These are phyloP conservation scores for Strongylocentrotus purpuratus DNA, from an alignment of 35 echinoderm and acorn worm species.

Conservation along the genomic window DNA sequence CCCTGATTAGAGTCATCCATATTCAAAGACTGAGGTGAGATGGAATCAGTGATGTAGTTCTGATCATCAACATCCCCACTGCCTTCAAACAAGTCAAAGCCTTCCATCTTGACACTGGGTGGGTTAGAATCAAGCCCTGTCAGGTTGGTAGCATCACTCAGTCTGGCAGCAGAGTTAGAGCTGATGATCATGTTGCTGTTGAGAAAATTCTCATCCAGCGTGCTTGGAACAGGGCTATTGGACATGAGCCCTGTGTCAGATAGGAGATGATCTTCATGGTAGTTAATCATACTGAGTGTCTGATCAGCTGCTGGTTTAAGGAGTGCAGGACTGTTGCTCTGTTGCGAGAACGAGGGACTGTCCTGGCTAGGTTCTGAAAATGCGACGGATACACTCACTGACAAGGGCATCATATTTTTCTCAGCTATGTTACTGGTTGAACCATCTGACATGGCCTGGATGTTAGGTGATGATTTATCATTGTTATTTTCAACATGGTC, in stretches of 20 bases:
- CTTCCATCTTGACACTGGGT: slow-evolving; percentile 87
- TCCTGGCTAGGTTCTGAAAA: slow-evolving; percentile 76
- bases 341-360: slow-evolving; percentile 69
- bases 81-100: slow-evolving; percentile 79
- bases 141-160: slow-evolving; percentile 69
- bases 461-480: slow-evolving; percentile 68
- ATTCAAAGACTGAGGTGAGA: slow-evolving; percentile 72
- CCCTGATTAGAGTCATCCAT: slow-evolving; percentile 48
- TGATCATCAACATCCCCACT: slow-evolving; percentile 84
- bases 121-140: slow-evolving; percentile 76
- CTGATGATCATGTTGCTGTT: slow-evolving; percentile 66
- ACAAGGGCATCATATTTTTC: slow-evolving; percentile 73
- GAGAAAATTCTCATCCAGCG: slow-evolving; percentile 82
- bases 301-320: slow-evolving; percentile 70
- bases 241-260: slow-evolving; percentile 72
- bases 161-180: slow-evolving; percentile 46
- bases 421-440: slow-evolving; percentile 46
- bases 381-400: slow-evolving; percentile 76
- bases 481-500: slow-evolving; percentile 78
- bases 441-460: slow-evolving; percentile 62
- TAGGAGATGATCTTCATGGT: slow-evolving; percentile 81
- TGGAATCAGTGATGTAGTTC: slow-evolving; percentile 76
- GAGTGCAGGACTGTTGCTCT: slow-evolving; percentile 87
- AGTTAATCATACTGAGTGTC: slow-evolving; percentile 91
- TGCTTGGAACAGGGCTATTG: slow-evolving; percentile 67